Conservation (phyloP, 2,888 invertebrate species). For the Leptura quadrifasciata region DNA sequence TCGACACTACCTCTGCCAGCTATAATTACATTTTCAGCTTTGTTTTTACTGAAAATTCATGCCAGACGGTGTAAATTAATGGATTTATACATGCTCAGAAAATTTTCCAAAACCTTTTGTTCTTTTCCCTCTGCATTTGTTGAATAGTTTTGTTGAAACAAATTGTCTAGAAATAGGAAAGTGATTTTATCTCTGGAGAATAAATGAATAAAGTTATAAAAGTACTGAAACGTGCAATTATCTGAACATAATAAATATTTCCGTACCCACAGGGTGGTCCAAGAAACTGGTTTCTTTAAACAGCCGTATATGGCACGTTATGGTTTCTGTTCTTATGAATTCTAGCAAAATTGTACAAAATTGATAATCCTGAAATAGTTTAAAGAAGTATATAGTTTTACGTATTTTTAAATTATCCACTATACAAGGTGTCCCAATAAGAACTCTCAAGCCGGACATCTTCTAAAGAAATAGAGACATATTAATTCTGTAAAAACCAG, state of each 20-base stretch:
- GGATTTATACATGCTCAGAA: conserved; percentile 54
- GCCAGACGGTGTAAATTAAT: conserved; percentile 59
- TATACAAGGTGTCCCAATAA: too few species aligned
- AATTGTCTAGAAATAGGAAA: conserved; percentile 31
- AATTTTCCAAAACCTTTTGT: conserved; percentile 39
- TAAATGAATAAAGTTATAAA: conserved; percentile 10
- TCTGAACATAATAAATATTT: conserved; percentile 6
- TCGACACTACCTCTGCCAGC: conserved; percentile 52
- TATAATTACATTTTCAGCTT: conserved; percentile 62
- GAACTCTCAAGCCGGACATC: too few species aligned
- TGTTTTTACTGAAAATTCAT: conserved; percentile 60
- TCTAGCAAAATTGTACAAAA: too few species aligned
- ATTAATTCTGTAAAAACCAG: too few species aligned
- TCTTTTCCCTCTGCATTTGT: conserved; percentile 21
- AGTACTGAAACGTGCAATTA: background rate
- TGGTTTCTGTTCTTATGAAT: too few species aligned
- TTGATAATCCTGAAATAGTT: too few species aligned
- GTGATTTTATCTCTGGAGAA: conserved; percentile 3
- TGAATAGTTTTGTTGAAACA: conserved; percentile 37
- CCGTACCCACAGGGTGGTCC: too few species aligned
- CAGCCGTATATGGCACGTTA: too few species aligned
- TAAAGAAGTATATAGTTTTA: too few species aligned
- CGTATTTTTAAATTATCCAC: too few species aligned
- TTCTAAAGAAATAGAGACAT: too few species aligned
- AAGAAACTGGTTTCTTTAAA: too few species aligned